Base-by-base conservation (phyloP, 2,113 vertebrate species). In the Amphilophus citrinellus region DNA sequence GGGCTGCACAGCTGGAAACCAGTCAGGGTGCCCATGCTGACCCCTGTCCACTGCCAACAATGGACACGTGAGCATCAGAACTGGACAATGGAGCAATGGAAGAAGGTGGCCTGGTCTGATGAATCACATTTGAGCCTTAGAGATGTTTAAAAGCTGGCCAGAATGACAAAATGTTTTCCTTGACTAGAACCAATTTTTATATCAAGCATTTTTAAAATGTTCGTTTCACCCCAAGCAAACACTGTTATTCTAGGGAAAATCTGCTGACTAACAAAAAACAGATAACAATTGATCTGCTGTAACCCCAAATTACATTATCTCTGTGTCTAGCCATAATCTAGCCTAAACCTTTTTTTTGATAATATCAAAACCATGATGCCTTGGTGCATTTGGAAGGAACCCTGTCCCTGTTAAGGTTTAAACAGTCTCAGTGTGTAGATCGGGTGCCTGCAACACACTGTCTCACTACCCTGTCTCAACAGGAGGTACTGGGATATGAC, bases 401-500 rank as follows among this genome's bases (percentile, higher is more conserved):
- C 47, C 14, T 15, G 39, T 44, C 35, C 53, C 71, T 39, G 32
- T 30, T 2, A 15, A 30, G 68, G n/a, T 2, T 78, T 76, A 50
- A 27, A 73, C 86, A 76, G 63, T 18, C 13, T 80, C 37, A 35
- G 14, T 35, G 77, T 22, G 37, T 42, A 8, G 59, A 75, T 60
- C 6, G n/a, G 75, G 65, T 18, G 60, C 17, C 17, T 2, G n/a
- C 7, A 15, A 71, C 80, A 44, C 61, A 71, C 61, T 59, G 75
- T 81, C 66, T 65, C 13, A 77, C 24, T 56, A 18, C 18, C 50
- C 1, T 20, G 24, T 47, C 66, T 53, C 24, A 10, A 30, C 18
- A 73, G 66, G 77, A 83, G 79, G 73, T 14, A 61, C 63, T 75
- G 61, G 37, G 82, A 77, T 61, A 35, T 4, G 71, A 83, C 77